Evolutionary conservation across 2,888 invertebrate species (phyloP).

Genomic region (Salpingus planirostris): DNA sequence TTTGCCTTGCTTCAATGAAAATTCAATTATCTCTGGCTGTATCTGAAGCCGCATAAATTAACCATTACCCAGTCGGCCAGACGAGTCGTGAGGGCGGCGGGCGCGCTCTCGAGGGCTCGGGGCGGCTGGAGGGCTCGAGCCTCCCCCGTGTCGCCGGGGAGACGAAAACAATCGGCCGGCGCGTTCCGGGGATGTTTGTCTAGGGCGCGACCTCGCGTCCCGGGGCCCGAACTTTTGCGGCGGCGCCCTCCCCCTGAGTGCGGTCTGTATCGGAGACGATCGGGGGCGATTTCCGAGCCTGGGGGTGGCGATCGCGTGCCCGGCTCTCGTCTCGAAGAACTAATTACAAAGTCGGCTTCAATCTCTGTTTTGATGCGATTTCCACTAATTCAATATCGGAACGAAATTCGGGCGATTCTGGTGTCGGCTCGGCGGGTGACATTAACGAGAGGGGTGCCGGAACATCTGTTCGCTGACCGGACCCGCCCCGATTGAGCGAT

Average conservation of each 20-base stretch:
- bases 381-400: constrained; percentile 36
- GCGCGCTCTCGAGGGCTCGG: neutral
- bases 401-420: too few relatives aligned
- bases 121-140: constrained; percentile 1
- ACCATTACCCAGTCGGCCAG: constrained; percentile 10
- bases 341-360: constrained; percentile 33
- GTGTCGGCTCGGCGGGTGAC: too few relatives aligned
- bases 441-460: too few relatives aligned
- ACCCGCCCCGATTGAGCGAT: too few relatives aligned
- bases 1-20: constrained; percentile 18
- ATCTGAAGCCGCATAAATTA: constrained; percentile 19
- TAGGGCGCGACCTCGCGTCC: constrained; percentile 4
- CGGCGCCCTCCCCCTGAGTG: too few relatives aligned
- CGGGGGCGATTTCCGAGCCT: too few relatives aligned
- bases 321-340: constrained; percentile 34
- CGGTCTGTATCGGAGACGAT: too few relatives aligned
- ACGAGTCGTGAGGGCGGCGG: constrained; percentile 5
- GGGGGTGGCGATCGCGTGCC: constrained; percentile 39
- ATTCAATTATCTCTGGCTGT: constrained; percentile 20
- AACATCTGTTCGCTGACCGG: too few relatives aligned
- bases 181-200: constrained; percentile 13
- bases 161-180: constrained; percentile 14
- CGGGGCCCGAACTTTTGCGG: too few relatives aligned
- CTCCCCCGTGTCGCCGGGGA: constrained; percentile 14
- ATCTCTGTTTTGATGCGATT: constrained; percentile 30